Evolutionary conservation across 2,797 vertebrate species (phyloP).

Genomic region (Cephalopachus bancanus): DNA sequence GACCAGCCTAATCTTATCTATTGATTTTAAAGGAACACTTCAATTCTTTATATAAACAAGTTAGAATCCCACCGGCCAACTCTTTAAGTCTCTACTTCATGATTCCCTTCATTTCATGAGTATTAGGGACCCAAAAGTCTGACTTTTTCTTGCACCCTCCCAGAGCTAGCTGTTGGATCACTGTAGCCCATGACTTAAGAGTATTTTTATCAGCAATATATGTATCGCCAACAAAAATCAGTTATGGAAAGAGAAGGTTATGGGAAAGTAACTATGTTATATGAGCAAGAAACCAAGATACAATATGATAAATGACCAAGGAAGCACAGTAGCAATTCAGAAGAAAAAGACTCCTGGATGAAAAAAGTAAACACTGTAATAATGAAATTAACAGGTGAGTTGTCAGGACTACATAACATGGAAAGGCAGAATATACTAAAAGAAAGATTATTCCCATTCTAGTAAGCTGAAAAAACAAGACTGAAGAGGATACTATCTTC

Average conservation of each 20-base stretch:
- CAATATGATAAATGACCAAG: background rate
- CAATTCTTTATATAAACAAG: background rate
- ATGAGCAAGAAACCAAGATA: background rate
- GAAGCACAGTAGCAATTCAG: background rate
- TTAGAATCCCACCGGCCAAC: background rate
- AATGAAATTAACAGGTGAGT: background rate
- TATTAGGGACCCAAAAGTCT: background rate
- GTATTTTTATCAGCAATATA: background rate
- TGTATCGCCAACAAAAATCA: background rate
- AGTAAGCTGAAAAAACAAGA: background rate
- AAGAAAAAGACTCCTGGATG: background rate
- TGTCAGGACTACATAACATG: background rate
- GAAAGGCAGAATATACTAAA: background rate
- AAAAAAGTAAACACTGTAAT: background rate
- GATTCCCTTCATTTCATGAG: background rate
- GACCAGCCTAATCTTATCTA: no score
- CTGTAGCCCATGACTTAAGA: background rate
- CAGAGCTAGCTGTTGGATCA: background rate
- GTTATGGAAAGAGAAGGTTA: background rate
- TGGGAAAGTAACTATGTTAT: background rate
- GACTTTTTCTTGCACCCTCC: no score
- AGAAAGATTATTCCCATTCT: background rate
- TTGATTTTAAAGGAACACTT: background rate
- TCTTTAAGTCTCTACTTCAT: background rate
- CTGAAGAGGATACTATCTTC: background rate